Conservation (phyloP, 2,113 vertebrate species). For the Megaceryle maxima region DNA sequence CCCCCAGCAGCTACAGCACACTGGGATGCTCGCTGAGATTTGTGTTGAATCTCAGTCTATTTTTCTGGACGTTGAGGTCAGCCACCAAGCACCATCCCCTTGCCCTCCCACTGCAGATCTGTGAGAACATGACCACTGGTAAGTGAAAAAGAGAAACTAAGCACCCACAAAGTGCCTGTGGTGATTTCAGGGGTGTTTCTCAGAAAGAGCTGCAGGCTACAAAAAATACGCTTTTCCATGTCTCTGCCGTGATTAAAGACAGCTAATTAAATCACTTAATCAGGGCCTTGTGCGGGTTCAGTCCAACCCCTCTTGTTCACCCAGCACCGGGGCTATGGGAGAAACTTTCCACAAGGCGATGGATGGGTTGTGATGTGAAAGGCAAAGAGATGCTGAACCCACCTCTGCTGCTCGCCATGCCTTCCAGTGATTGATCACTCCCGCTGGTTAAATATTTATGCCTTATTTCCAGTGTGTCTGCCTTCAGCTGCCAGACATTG, state of each 20-base stretch:
- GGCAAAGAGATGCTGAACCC: background rate
- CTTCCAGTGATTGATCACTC: background rate
- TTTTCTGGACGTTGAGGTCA: background rate
- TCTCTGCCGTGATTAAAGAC: background rate
- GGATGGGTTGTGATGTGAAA: fast-evolving
- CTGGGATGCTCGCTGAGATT: background rate
- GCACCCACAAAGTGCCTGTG: background rate
- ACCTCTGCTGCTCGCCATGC: fast-evolving
- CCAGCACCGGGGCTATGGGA: background rate
- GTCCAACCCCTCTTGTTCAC: background rate
- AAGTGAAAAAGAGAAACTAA: background rate
- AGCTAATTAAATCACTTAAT: background rate
- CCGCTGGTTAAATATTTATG: constrained; percentile 10
- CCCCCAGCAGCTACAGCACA: background rate
- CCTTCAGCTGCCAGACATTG: constrained; percentile 18
- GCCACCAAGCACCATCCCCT: background rate
- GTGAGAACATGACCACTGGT: fast-evolving
- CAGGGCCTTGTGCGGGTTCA: fast-evolving
- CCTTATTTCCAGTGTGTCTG: background rate
- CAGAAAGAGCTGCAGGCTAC: background rate
- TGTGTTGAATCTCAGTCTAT: background rate
- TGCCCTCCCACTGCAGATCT: fast-evolving
- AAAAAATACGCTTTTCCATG: background rate
- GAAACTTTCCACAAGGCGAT: fast-evolving
- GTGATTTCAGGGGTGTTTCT: background rate